Base-by-base conservation (phyloP, 1,140 invertebrate species). In the Reticulitermes speratus region DNA sequence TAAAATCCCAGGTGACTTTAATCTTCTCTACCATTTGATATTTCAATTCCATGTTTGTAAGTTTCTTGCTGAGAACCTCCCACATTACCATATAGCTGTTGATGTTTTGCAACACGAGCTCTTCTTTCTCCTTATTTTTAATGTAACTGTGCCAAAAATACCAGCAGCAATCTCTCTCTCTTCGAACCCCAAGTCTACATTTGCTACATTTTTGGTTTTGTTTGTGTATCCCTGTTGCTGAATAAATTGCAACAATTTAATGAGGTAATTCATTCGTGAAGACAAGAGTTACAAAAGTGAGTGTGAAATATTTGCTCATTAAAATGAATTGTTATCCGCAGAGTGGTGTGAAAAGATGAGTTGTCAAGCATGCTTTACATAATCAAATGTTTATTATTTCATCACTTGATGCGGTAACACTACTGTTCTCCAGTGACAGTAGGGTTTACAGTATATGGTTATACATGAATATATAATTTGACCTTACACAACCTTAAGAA, bases 321-420 rank as follows among this genome's bases (percentile, higher is more conserved):
- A 75, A 75, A 75, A 75, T 75, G n/a, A 75, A 75, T 25, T 75
- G 65, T 25, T 75, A 75, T 75, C 65, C 7, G 65, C 65, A 75
- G 65, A 75, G n/a, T 75, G 65, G 65, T 75, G n/a, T 75, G 65
- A 75, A 75, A 75, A 75, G 65, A 75, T 75, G 14, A 75, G 65
- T 75, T 75, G 30, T 75, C 16, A 25, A 75, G 65, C 65, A n/a
- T 30, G n/a, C 65, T 75, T 75, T 75, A 30, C n/a, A 75, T 75
- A 30, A 8, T 75, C 65, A 75, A 30, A 75, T 30, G 65, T 75
- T 75, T 75, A 75, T 75, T 25, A 75, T 75, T 75, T 30, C 8
- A 75, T 14, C 7, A 75, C 65, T 21, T 7, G n/a, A 0, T 9
- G 19, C 19, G 19, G 19, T 16, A 21, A 16, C 52, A 9, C 9